A percentile compares a stretch with the other conserved stretches of the same genome.
phyloP scores from a whole-genome alignment of 1,140 invertebrate genomes.

The Atta cephalotes region DNA sequence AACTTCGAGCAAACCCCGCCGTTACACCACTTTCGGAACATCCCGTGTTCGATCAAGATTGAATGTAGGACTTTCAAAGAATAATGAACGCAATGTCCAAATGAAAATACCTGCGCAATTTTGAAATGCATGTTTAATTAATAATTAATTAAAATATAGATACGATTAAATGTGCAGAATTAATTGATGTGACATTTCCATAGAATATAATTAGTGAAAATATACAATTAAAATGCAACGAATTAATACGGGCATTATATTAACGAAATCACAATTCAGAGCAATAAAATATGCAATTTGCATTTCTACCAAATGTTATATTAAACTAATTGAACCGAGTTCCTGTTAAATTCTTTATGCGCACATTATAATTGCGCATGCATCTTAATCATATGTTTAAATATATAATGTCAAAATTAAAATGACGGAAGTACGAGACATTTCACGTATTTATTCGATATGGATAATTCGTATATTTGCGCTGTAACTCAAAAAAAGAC shows the following conservation, averaged over 20 bases:
- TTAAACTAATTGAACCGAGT: conserved; percentile 21
- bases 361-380: not conserved
- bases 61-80: not conserved
- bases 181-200: conserved; percentile 48
- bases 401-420: not conserved
- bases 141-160: conserved; percentile 58
- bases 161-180: conserved; percentile 24
- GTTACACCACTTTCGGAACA: conserved; percentile 1
- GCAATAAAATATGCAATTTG: conserved; percentile 41
- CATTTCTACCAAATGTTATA: conserved; percentile 32
- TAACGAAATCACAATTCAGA: conserved; percentile 27
- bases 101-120: not conserved
- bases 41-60: conserved; percentile 25
- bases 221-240: conserved; percentile 41
- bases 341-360: conserved; percentile 25
- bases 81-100: not conserved
- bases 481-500: not conserved
- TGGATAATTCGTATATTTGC: not conserved
- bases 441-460: not conserved
- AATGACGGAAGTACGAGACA: not conserved
- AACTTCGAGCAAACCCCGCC: conserved; percentile 16
- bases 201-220: conserved; percentile 46
- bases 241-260: conserved; percentile 49
- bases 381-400: conserved; percentile 20
- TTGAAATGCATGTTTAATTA: conserved; percentile 35